A percentile compares a stretch with the other conserved stretches of the same genome.
These are phyloP conservation scores for Valencia hispanica DNA, from an alignment of 2,797 vertebrate genomes.

Conservation along the genomic window DNA sequence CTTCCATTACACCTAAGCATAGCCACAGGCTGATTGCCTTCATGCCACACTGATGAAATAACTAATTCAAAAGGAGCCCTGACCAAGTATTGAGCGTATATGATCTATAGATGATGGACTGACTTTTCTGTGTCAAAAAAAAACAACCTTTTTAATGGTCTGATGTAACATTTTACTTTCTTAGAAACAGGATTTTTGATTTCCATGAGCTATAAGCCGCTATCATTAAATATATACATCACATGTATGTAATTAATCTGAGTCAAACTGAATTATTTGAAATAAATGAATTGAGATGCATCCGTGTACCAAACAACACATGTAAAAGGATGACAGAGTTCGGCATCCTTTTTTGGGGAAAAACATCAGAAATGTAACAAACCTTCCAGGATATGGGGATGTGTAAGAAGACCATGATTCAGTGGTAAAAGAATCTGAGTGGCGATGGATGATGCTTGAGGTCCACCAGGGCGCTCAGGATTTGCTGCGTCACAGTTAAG, in stretches of 20 bases:
- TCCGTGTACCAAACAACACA: slow-evolving; percentile 17
- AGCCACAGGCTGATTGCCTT: too few species aligned
- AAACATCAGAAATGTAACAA: background rate
- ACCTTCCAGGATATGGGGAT: background rate
- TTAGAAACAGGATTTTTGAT: background rate
- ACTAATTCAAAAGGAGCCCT: too few species aligned
- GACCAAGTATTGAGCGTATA: too few species aligned
- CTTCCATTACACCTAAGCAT: too few species aligned
- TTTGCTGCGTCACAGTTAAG: slow-evolving; percentile 36
- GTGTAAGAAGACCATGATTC: slow-evolving; percentile 16
- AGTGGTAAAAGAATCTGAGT: slow-evolving; percentile 43
- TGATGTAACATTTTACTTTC: too few species aligned
- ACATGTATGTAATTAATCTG: too few species aligned
- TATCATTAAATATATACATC: background rate
- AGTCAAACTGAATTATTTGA: background rate
- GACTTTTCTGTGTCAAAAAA: too few species aligned
- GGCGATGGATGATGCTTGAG: slow-evolving; percentile 63
- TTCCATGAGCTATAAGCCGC: background rate
- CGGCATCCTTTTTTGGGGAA: background rate
- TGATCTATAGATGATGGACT: too few species aligned
- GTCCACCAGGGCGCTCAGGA: slow-evolving; percentile 46
- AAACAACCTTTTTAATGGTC: too few species aligned
- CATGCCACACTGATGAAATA: too few species aligned
- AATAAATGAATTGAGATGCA: background rate
- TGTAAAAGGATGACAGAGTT: slow-evolving; percentile 41